phyloP scores from a whole-genome alignment of 1,140 invertebrate species.

The Drosophila carrolli region DNA sequence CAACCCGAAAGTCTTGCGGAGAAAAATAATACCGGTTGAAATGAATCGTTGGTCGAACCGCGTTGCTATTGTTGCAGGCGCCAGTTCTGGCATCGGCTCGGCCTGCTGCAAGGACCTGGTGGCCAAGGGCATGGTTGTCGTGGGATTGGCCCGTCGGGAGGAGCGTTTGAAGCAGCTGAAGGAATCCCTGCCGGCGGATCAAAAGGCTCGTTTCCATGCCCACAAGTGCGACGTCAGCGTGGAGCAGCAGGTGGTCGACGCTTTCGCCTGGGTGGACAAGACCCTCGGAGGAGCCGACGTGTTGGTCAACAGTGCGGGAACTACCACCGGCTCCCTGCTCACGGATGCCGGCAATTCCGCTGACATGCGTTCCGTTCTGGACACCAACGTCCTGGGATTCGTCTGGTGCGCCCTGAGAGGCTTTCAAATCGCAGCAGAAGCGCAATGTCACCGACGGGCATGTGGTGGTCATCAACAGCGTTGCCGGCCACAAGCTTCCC shows the following conservation, averaged over 20 bases:
- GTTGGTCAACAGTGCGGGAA: slow-evolving; percentile 88
- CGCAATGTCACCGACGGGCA: slow-evolving; percentile 88
- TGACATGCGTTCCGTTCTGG: too few species aligned
- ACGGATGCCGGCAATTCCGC: slow-evolving; percentile 82
- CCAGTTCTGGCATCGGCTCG: slow-evolving; percentile 87
- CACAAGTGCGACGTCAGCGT: too few species aligned
- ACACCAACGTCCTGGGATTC: slow-evolving; percentile 87
- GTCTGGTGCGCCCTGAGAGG: slow-evolving; percentile 86
- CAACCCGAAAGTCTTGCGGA: neutral
- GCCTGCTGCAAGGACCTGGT: slow-evolving; percentile 84
- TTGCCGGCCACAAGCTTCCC: slow-evolving; percentile 55
- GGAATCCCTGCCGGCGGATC: too few species aligned
- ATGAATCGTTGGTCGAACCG: slow-evolving; percentile 50
- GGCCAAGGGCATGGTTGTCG: slow-evolving; percentile 86
- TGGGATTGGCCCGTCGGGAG: slow-evolving; percentile 88
- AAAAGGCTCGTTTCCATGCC: too few species aligned
- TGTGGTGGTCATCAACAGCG: slow-evolving; percentile 83
- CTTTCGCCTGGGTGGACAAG: slow-evolving; percentile 86
- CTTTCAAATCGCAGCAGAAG: slow-evolving; percentile 86
- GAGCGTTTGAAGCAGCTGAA: too few species aligned
- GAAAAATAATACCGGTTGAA: neutral
- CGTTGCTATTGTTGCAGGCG: slow-evolving; percentile 78
- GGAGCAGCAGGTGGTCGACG: too few species aligned
- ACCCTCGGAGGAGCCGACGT: slow-evolving; percentile 88
- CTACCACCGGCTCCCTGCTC: slow-evolving; percentile 85